Conservation (phyloP, 2,113 vertebrate species). For the Leptobrachium ailaonicum region DNA sequence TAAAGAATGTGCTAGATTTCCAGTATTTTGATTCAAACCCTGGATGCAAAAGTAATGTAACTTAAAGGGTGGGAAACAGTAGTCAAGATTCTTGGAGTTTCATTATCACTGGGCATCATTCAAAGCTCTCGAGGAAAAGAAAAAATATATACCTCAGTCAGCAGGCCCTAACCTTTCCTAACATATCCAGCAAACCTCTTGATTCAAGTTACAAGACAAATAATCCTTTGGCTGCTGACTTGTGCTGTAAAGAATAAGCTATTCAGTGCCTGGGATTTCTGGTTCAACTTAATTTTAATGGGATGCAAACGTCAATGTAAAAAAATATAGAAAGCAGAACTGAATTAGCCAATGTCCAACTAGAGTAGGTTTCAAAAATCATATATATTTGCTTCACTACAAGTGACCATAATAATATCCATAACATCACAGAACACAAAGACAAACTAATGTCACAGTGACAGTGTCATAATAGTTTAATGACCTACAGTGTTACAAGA, state of each 20-base stretch:
- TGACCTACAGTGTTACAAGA: no score
- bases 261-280: constrained; percentile 3
- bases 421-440: no score
- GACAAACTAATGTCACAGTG: no score
- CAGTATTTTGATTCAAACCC: no score
- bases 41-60: no score
- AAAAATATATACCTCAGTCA: constrained; percentile 29
- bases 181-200: constrained; percentile 52
- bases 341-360: not conserved
- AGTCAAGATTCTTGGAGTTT: not conserved
- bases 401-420: no score
- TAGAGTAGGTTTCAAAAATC: no score
- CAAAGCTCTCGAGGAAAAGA: constrained; percentile 29
- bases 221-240: constrained; percentile 33
- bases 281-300: constrained; percentile 22
- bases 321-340: not conserved
- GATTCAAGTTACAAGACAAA: constrained; percentile 70
- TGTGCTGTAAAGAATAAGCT: constrained; percentile 52
- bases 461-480: no score
- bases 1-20: no score
- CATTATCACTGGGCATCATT: constrained; percentile 46
- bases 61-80: not conserved
- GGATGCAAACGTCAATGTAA: constrained; percentile 7
- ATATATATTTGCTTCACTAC: no score
- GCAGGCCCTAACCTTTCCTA: constrained; percentile 23